Evolutionary conservation across 2,888 invertebrate species (phyloP).

Genomic region (Pasiphila rectangulata): DNA sequence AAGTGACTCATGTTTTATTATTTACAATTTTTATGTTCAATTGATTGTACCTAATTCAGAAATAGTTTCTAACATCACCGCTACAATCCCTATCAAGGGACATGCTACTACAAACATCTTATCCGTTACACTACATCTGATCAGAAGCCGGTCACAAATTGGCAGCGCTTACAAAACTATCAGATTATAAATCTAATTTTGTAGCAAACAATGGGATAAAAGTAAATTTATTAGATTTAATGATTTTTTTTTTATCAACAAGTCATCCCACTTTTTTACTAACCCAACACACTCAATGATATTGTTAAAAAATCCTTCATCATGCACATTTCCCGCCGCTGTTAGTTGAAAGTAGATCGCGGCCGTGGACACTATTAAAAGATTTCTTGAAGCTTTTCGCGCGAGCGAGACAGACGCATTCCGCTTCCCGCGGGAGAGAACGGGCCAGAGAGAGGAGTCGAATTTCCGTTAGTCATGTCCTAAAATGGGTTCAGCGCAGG

Average conservation of each 20-base stretch:
- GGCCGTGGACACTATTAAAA: constrained; percentile 82
- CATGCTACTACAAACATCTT: constrained; percentile 23
- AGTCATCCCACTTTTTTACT: too few relatives aligned
- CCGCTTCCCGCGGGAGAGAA: constrained; percentile 71
- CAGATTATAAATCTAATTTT: constrained; percentile 61
- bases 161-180: constrained; percentile 41
- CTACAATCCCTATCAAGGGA: constrained; percentile 31
- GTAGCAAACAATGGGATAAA: constrained; percentile 33
- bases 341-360: constrained; percentile 79
- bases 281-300: too few relatives aligned
- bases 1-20: constrained; percentile 69
- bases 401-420: constrained; percentile 70
- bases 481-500: constrained; percentile 85
- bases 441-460: constrained; percentile 79
- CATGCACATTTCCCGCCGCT: constrained; percentile 74
- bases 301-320: constrained; percentile 50
- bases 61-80: constrained; percentile 24
- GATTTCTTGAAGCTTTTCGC: constrained; percentile 80
- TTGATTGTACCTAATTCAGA: constrained; percentile 35
- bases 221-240: too few relatives aligned
- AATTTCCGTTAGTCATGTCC: constrained; percentile 86
- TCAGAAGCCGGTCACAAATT: constrained; percentile 40
- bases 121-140: constrained; percentile 39
- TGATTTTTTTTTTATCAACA: too few relatives aligned
- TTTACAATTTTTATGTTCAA: constrained; percentile 51